Percentiles rank a stretch among this genome's conserved stretches.
Evolutionary conservation across 2,888 invertebrate genomes (phyloP).

Genomic region (Agapetus fuscipes): DNA sequence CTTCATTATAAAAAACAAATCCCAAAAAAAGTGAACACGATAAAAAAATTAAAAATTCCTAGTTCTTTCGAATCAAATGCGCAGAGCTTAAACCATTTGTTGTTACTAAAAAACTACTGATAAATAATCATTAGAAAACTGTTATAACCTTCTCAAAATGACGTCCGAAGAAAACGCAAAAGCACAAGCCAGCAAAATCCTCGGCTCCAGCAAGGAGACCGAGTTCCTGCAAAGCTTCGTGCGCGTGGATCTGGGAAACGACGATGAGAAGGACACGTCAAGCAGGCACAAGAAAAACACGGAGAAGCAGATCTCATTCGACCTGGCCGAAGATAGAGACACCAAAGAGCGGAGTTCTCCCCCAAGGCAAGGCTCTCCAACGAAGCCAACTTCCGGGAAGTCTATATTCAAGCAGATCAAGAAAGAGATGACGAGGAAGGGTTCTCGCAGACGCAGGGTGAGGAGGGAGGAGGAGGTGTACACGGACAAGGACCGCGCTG

Average conservation of each 20-base stretch:
- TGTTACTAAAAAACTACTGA: too few species aligned
- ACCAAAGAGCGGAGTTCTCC: slow-evolving; percentile 26
- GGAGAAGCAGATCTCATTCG: slow-evolving; percentile 31
- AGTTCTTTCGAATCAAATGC: too few species aligned
- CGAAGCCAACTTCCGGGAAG: slow-evolving; percentile 30
- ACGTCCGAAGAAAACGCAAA: slow-evolving; percentile 37
- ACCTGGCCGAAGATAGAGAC: slow-evolving; percentile 25
- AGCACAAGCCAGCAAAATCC: slow-evolving; percentile 47
- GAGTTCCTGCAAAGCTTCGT: slow-evolving; percentile 75
- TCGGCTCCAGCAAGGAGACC: slow-evolving; percentile 59
- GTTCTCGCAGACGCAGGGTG: slow-evolving; percentile 33
- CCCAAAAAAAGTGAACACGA: too few species aligned
- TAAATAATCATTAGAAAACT: too few species aligned
- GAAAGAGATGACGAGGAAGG: slow-evolving; percentile 26
- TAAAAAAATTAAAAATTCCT: too few species aligned
- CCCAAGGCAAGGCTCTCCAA: slow-evolving; percentile 27
- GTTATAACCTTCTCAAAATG: slow-evolving; percentile 10
- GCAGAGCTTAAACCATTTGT: too few species aligned
- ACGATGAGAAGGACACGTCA: slow-evolving; percentile 41
- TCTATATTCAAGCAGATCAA: slow-evolving; percentile 32
- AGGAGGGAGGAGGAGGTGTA: slow-evolving; percentile 63
- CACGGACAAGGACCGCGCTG: slow-evolving; percentile 85
- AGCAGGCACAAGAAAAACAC: slow-evolving; percentile 25
- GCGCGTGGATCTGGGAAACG: slow-evolving; percentile 53
- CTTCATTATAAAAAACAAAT: too few species aligned